phyloP scores from a whole-genome alignment of 2,888 invertebrate genomes.

The Sturmia bella region DNA sequence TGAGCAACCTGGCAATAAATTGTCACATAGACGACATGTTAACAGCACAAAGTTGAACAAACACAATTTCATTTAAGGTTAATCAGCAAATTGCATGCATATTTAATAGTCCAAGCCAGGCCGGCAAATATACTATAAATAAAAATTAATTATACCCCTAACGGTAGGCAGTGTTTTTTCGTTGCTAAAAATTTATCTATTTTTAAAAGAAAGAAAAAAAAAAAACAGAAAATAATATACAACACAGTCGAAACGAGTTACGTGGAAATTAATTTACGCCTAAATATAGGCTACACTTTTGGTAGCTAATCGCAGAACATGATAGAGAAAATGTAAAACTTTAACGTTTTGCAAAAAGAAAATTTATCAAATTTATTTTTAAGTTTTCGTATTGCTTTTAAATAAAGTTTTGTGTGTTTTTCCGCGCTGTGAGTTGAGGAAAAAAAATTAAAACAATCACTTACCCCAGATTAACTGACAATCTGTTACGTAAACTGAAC shows the following conservation, averaged over 20 bases:
- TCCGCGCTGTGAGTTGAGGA: background rate
- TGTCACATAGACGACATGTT: conserved; percentile 48
- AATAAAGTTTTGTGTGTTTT: too few species aligned
- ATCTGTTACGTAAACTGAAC: conserved; percentile 8
- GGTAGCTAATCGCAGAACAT: too few species aligned
- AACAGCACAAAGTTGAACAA: conserved; percentile 40
- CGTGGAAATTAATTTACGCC: too few species aligned
- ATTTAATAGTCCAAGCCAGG: conserved; percentile 3
- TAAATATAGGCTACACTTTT: too few species aligned
- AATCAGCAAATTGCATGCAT: conserved; percentile 46
- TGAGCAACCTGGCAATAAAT: conserved; percentile 33
- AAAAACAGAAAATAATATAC: too few species aligned
- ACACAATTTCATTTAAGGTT: conserved; percentile 48
- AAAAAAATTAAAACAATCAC: conserved; percentile 31
- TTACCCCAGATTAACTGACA: conserved; percentile 36
- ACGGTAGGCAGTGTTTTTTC: conserved; percentile 14
- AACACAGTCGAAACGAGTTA: too few species aligned
- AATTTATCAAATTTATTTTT: too few species aligned
- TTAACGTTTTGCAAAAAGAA: too few species aligned
- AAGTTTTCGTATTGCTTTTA: too few species aligned
- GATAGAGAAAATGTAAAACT: too few species aligned
- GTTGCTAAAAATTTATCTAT: background rate
- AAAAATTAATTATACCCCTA: conserved; percentile 8
- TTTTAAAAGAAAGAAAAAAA: background rate
- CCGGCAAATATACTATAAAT: conserved; percentile 29